Conservation (phyloP, 2,797 vertebrate species). For the Ceryle rudis region DNA sequence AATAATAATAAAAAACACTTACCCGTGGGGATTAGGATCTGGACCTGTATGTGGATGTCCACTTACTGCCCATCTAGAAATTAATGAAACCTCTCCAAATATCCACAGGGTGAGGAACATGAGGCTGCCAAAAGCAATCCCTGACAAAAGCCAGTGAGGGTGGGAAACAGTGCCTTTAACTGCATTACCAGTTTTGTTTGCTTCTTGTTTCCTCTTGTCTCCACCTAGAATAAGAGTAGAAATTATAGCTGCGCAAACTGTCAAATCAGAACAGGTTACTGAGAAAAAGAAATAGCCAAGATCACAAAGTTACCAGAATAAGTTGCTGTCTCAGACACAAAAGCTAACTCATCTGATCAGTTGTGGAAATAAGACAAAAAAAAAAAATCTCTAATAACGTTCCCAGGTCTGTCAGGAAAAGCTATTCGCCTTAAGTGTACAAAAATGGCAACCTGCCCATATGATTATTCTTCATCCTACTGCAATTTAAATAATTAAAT, state of each 20-base stretch:
- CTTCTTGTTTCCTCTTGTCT: conserved; percentile 28
- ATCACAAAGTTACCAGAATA: not conserved
- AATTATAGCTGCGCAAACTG: not conserved
- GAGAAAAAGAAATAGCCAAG: not conserved
- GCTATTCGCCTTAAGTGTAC: not conserved
- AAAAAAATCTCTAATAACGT: not conserved
- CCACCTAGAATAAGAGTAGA: conserved; percentile 12
- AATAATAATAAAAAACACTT: conserved; percentile 8
- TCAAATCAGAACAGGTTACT: not conserved
- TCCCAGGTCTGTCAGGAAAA: not conserved
- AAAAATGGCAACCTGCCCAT: not conserved
- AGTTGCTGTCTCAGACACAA: not conserved
- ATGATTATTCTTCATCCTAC: not conserved
- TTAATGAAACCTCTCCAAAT: conserved; percentile 79
- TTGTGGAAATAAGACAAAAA: not conserved
- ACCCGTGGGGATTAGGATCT: conserved; percentile 81
- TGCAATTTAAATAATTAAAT: not conserved
- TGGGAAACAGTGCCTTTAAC: not conserved
- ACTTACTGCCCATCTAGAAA: conserved; percentile 82
- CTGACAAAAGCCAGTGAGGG: conserved; percentile 63
- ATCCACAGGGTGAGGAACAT: conserved; percentile 79
- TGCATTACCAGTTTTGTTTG: not conserved
- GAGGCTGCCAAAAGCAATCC: conserved; percentile 76
- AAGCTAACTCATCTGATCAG: not conserved
- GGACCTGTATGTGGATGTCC: conserved; percentile 77